A percentile compares a stretch with the other conserved stretches of the same genome.
Conservation (phyloP, 2,888 invertebrate genomes). For the Eucera pruinosa region DNA sequence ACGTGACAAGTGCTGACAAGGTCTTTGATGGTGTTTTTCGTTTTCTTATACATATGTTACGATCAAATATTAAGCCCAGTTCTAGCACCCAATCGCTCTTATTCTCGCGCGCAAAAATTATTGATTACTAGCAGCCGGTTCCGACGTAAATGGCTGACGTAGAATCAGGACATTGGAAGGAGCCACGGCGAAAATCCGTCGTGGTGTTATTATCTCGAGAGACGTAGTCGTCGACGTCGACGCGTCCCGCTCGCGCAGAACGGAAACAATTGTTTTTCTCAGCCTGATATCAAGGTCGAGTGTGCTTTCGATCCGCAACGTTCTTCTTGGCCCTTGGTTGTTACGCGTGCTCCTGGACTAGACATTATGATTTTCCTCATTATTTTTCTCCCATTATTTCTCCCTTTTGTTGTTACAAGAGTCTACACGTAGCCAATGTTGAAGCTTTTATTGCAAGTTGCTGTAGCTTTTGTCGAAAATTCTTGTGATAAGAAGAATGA, state of each 20-base stretch:
- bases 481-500: conserved; percentile 11
- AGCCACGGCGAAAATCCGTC: conserved; percentile 15
- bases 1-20: no score
- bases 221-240: background rate
- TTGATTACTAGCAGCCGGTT: conserved; percentile 52
- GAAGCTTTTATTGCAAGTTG: no score
- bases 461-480: background rate
- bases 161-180: conserved; percentile 30
- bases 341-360: background rate
- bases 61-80: no score
- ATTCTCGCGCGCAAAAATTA: conserved; percentile 61
- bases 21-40: no score
- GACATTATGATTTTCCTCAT: background rate
- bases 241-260: conserved; percentile 6
- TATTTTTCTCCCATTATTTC: background rate
- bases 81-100: conserved; percentile 13
- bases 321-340: background rate
- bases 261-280: conserved; percentile 31
- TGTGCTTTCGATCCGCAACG: conserved; percentile 29
- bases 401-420: background rate
- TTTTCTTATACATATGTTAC: no score
- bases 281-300: conserved; percentile 49
- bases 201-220: conserved; percentile 2
- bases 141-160: conserved; percentile 50
- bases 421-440: background rate